Base-by-base conservation (phyloP, 1,140 invertebrate species). In the Drosophila gunungcola region DNA sequence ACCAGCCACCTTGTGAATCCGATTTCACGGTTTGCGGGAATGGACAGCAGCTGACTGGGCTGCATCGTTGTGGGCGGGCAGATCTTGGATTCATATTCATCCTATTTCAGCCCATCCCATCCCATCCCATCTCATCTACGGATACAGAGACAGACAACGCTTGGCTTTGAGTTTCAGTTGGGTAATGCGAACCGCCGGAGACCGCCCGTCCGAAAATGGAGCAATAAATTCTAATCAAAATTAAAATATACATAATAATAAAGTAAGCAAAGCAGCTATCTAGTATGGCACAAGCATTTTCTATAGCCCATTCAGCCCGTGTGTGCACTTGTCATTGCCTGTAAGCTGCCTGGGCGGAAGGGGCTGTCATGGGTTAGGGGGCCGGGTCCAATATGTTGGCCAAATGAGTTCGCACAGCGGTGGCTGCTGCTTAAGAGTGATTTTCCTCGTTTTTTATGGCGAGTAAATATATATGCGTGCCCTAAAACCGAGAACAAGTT, bases 201-300 rank as follows among this genome's bases (percentile, higher is more conserved):
- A 68, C 64, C 46, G 68, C 52, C 25, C 45, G 63, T 53, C 65
- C 64, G 74, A 77, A 77, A 77, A 77, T 88, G 79, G 84, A 74
- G 83, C 83, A 88, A 88, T 88, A 88, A 88, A 88, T 88, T 88
- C 80, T 88, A 88, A 88, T 88, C 84, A 88, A 88, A 88, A 88
- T 89, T 89, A 88, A 88, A 88, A 89, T 83, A 88, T 89, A 84
- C 80, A 83, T 78, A 78, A 77, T 78, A 78, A 72, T 73, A 67
- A 76, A 72, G 78, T 81, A 77, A 81, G 73, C 73, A 77, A 81
- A 81, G 77, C 72, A 75, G 65, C 52, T 25, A 52, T 68, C 54
- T 58, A 70, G 61, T 77, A 45, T 58, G 51, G 21, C 29, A 16
- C 61, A 16, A 43, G 25, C 60, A 38, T 57, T 73, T 78, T 78